These are phyloP conservation scores for Dysmachus trigonus DNA, from an alignment of 2,888 invertebrate genomes.

Conservation along the genomic window DNA sequence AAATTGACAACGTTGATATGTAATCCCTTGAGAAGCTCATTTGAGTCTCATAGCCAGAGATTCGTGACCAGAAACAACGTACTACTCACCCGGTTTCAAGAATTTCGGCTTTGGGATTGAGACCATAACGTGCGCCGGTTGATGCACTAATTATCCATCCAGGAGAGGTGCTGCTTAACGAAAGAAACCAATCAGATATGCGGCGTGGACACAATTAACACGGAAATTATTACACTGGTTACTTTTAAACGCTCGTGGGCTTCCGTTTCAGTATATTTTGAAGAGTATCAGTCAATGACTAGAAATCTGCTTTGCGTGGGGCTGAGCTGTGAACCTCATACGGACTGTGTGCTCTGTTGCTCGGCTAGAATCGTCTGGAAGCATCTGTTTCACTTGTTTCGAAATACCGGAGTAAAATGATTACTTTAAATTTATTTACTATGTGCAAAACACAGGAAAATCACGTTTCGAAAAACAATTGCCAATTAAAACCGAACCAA, in stretches of 20 bases:
- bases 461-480: not conserved
- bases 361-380: not conserved
- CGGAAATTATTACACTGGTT: not conserved
- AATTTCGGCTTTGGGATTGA: conserved; percentile 49
- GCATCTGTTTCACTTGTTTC: not conserved
- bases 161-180: not conserved
- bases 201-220: not conserved
- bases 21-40: not conserved
- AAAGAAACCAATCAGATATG: not conserved
- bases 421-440: not conserved
- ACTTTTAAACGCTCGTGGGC: not conserved
- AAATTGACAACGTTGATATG: not conserved
- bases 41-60: not conserved
- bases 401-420: not conserved
- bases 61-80: not conserved
- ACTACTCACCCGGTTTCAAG: conserved; percentile 49
- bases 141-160: not conserved
- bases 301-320: not conserved
- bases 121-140: conserved; percentile 45
- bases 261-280: not conserved
- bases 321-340: not conserved
- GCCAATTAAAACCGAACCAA: not conserved
- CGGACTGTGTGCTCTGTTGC: not conserved
- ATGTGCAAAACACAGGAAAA: not conserved
- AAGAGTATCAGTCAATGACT: not conserved